Evolutionary conservation across 2,113 vertebrate species (phyloP).

Genomic region (Equus przewalskii): DNA sequence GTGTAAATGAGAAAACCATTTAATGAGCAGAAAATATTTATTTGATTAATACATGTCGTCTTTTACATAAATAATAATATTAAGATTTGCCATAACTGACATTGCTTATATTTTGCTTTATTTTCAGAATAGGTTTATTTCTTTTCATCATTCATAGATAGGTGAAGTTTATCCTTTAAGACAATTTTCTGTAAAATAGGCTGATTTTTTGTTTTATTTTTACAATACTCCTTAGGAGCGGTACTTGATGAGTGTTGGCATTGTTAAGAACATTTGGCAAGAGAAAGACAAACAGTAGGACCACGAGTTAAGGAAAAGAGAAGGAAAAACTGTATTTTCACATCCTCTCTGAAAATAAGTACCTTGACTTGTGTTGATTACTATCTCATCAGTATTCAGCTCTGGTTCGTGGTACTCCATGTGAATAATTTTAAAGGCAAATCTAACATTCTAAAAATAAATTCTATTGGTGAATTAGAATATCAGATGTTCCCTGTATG

Average conservation of each 20-base stretch:
- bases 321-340: conserved; percentile 11
- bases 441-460: not conserved
- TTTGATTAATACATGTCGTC: not conserved
- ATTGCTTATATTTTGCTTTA: conserved; percentile 25
- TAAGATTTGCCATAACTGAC: not conserved
- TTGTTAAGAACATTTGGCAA: conserved; percentile 59
- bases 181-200: not conserved
- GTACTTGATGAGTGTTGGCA: conserved; percentile 45
- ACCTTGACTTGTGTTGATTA: conserved; percentile 21
- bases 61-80: not conserved
- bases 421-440: not conserved
- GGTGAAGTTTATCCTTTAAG: not conserved
- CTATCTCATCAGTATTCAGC: not conserved
- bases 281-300: conserved; percentile 35
- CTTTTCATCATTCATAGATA: conserved; percentile 6
- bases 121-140: not conserved
- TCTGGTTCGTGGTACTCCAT: not conserved
- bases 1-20: not conserved
- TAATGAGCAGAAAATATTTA: conserved; percentile 8
- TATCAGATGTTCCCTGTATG: not conserved
- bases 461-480: not conserved
- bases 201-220: conserved; percentile 23
- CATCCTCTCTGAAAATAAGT: conserved; percentile 18
- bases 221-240: not conserved
- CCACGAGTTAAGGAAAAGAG: not conserved